Conservation (phyloP, 2,113 vertebrate species). For the Scytalopus superciliaris region DNA sequence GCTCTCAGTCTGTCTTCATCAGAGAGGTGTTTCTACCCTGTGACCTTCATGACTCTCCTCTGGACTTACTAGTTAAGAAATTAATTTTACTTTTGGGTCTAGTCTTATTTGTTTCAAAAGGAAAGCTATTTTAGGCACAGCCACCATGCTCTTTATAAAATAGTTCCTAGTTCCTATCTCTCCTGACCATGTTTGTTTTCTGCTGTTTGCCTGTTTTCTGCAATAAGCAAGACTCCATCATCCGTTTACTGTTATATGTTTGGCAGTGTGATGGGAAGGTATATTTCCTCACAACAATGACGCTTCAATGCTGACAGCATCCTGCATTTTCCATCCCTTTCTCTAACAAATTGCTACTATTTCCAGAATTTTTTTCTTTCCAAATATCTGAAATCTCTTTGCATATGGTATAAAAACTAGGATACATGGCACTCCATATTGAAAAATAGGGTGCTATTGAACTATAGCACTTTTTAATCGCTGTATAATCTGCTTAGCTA, state of each 20-base stretch:
- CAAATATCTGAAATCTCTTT: neutral
- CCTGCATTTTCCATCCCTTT: conserved; percentile 9
- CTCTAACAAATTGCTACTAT: conserved; percentile 3
- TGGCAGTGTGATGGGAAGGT: neutral
- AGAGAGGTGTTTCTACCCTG: neutral
- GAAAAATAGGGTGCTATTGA: conserved; percentile 54
- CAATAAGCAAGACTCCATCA: neutral
- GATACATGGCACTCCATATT: neutral
- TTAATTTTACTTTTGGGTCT: neutral
- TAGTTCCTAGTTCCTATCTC: neutral
- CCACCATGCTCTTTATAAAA: neutral
- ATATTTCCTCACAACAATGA: neutral
- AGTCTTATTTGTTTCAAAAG: neutral
- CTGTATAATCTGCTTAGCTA: conserved; percentile 31
- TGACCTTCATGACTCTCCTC: neutral
- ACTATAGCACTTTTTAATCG: conserved; percentile 54
- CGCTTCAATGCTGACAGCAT: neutral
- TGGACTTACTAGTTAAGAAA: neutral
- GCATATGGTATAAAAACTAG: neutral
- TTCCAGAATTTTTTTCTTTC: neutral
- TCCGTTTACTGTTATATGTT: neutral
- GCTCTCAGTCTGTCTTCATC: neutral
- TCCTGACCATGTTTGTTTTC: neutral
- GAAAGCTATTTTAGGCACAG: neutral
- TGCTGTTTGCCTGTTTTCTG: neutral